Conservation (phyloP, 2,113 vertebrate species). For the Redunca redunca region DNA sequence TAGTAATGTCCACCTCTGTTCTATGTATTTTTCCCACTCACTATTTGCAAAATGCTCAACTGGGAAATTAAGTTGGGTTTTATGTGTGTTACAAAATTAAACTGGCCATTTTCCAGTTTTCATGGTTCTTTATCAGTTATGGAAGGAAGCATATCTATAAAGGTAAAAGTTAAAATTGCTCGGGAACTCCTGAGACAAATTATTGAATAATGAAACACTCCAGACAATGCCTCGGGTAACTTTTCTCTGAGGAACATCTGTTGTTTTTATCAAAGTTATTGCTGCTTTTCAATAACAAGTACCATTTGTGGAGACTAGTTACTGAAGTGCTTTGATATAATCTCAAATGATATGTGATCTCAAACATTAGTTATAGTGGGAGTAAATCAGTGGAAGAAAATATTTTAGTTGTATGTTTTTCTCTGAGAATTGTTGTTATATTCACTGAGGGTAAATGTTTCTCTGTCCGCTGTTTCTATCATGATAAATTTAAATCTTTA, state of each 20-base stretch:
- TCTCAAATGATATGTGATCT: background rate
- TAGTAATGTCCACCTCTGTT: slow-evolving; percentile 20
- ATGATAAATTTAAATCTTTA: background rate
- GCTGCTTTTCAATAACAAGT: slow-evolving; percentile 33
- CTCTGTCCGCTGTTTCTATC: background rate
- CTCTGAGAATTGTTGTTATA: background rate
- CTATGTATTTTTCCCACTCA: slow-evolving; percentile 1
- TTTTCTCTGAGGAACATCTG: background rate
- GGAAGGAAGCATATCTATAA: slow-evolving; percentile 16
- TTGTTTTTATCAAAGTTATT: background rate
- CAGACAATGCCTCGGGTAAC: background rate
- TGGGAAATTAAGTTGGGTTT: slow-evolving; percentile 67
- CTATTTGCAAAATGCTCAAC: slow-evolving; percentile 42
- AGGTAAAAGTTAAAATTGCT: slow-evolving; percentile 35
- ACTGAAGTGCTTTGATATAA: background rate
- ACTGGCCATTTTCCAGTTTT: slow-evolving; percentile 33
- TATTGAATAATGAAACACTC: background rate
- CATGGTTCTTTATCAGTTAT: background rate
- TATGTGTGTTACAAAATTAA: slow-evolving; percentile 49
- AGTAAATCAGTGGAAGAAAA: background rate
- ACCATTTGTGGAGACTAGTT: background rate
- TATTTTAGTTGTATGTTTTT: background rate
- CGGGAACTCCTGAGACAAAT: slow-evolving; percentile 19
- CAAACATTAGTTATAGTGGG: background rate
- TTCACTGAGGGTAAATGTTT: background rate